Percentiles rank a stretch among this genome's conserved stretches.
Conservation (phyloP, 2,113 vertebrate genomes). For the Etia nguti region DNA sequence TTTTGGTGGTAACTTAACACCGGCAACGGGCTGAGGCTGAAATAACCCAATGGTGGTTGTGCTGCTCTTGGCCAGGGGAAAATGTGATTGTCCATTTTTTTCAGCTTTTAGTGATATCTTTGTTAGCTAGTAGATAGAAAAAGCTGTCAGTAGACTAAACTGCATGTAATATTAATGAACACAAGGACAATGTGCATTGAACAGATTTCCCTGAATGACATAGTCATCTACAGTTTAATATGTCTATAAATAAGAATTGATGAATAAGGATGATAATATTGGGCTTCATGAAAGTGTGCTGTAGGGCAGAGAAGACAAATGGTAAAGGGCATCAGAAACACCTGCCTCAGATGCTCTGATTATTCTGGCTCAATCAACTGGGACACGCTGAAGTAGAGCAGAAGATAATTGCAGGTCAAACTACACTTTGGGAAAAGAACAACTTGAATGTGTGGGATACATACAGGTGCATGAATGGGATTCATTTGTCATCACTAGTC, state of each 20-base stretch:
- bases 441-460: background rate
- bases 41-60: background rate
- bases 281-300: background rate
- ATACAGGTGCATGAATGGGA: background rate
- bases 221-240: background rate
- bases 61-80: background rate
- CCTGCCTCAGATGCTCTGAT: conserved; percentile 1
- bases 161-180: background rate
- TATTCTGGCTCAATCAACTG: background rate
- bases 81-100: background rate
- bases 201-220: background rate
- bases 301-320: conserved; percentile 10
- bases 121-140: background rate
- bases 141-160: background rate
- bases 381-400: conserved; percentile 10
- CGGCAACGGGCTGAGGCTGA: background rate
- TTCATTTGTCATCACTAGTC: background rate
- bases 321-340: conserved; percentile 24
- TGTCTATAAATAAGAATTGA: background rate
- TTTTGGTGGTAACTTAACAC: background rate
- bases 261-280: background rate
- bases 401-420: conserved; percentile 41
- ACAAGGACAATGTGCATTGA: background rate
- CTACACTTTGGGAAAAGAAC: conserved; percentile 1
- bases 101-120: background rate